These are phyloP conservation scores for Amblyjoppa fuscipennis DNA, from an alignment of 2,888 invertebrate genomes.

Conservation along the genomic window DNA sequence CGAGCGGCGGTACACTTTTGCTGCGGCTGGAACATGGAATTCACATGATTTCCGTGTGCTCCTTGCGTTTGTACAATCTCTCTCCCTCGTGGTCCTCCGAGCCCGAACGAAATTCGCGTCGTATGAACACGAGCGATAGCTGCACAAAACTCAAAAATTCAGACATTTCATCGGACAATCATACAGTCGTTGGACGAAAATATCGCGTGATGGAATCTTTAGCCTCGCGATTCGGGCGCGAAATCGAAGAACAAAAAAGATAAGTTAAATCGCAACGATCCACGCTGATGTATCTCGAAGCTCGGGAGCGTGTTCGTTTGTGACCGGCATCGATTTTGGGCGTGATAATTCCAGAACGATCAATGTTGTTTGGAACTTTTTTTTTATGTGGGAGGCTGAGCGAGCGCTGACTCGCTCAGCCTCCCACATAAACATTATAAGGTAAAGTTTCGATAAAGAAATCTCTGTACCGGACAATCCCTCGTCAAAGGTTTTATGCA, in stretches of 20 bases:
- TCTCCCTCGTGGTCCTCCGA: background rate
- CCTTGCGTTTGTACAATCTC: background rate
- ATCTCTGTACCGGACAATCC: background rate
- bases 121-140: constrained; percentile 17
- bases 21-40: constrained; percentile 28
- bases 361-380: too few relatives aligned
- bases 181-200: constrained; percentile 14
- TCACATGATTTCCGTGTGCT: constrained; percentile 23
- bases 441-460: too few relatives aligned
- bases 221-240: background rate
- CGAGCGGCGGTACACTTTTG: background rate
- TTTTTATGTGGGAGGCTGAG: too few relatives aligned
- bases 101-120: background rate
- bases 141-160: constrained; percentile 21
- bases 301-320: background rate
- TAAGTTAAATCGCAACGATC: background rate
- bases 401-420: too few relatives aligned
- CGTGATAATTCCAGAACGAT: too few relatives aligned
- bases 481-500: background rate
- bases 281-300: background rate
- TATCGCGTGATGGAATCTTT: constrained; percentile 45
- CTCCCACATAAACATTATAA: too few relatives aligned
- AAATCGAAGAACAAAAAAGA: background rate
- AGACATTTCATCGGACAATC: constrained; percentile 5
- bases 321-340: background rate